Evolutionary conservation across 2,113 vertebrate genomes (phyloP).

Genomic region (Reinhardtius hippoglossoides): DNA sequence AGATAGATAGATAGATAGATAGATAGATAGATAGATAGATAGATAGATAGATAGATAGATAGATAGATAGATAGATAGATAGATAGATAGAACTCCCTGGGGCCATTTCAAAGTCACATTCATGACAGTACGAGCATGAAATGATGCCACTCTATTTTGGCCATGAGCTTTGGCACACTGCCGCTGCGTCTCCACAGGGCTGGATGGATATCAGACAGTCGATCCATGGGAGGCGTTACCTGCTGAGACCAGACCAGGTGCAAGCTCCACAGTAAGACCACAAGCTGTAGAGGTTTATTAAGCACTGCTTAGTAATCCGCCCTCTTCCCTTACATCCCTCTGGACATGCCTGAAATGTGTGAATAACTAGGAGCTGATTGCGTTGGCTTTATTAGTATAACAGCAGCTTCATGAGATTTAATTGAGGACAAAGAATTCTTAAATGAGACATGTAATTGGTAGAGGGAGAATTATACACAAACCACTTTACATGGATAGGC

Average conservation of each 20-base stretch:
- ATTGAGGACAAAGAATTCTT: slow-evolving; percentile 19
- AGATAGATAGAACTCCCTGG: background rate
- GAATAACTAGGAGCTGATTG: slow-evolving; percentile 43
- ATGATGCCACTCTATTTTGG: slow-evolving; percentile 40
- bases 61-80: background rate
- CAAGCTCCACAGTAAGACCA: slow-evolving; percentile 66
- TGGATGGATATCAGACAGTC: slow-evolving; percentile 62
- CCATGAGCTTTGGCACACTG: slow-evolving; percentile 55
- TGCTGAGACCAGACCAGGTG: slow-evolving; percentile 72
- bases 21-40: no score
- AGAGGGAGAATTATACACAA: background rate
- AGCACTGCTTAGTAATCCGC: slow-evolving; percentile 50
- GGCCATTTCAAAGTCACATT: background rate
- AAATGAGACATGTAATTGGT: slow-evolving; percentile 27
- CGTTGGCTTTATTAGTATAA: slow-evolving; percentile 29
- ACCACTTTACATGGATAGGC: background rate
- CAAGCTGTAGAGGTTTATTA: slow-evolving; percentile 57
- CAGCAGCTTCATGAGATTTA: slow-evolving; percentile 21
- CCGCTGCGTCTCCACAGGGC: slow-evolving; percentile 35
- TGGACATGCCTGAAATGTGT: slow-evolving; percentile 16
- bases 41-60: background rate
- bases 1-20: no score
- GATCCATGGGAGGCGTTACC: slow-evolving; percentile 59
- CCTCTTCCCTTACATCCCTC: background rate
- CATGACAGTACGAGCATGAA: slow-evolving; percentile 7